Percentiles rank a stretch among this genome's conserved stretches.
Conservation (phyloP, 2,113 vertebrate species). For the Chionomys nivalis region DNA sequence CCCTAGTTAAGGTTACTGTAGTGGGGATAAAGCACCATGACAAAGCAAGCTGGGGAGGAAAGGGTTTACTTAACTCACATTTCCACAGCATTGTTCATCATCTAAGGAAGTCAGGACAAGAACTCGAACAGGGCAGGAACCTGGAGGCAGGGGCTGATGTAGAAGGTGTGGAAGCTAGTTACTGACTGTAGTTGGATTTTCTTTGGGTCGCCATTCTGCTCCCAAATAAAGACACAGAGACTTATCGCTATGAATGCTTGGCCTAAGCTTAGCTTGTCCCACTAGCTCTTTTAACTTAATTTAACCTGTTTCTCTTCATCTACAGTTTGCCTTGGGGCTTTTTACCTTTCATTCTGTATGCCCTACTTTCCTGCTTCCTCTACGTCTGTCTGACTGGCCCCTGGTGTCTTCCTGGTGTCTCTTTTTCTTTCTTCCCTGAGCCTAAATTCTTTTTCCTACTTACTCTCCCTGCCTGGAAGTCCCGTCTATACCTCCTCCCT, state of each 20-base stretch:
- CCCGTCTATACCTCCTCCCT: neutral
- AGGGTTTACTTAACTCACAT: neutral
- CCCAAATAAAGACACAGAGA: neutral
- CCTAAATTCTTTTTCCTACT: neutral
- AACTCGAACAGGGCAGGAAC: neutral
- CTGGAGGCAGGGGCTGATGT: neutral
- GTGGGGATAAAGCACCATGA: neutral
- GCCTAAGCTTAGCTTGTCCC: neutral
- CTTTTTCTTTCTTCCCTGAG: neutral
- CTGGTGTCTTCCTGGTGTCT: neutral
- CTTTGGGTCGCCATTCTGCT: neutral
- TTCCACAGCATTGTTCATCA: neutral
- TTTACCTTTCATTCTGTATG: neutral
- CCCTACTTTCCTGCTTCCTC: neutral
- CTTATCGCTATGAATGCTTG: neutral
- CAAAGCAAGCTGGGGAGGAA: neutral
- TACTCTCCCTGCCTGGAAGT: neutral
- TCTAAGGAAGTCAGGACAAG: neutral
- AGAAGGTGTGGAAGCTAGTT: neutral
- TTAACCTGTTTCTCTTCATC: neutral
- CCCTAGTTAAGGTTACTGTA: neutral
- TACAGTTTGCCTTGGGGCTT: neutral
- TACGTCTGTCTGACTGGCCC: neutral
- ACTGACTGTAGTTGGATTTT: neutral
- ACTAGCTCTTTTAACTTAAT: neutral